A percentile compares a stretch with the other conserved stretches of the same genome.
Evolutionary conservation across 2,888 invertebrate species (phyloP).

Genomic region (Torymus auratus): DNA sequence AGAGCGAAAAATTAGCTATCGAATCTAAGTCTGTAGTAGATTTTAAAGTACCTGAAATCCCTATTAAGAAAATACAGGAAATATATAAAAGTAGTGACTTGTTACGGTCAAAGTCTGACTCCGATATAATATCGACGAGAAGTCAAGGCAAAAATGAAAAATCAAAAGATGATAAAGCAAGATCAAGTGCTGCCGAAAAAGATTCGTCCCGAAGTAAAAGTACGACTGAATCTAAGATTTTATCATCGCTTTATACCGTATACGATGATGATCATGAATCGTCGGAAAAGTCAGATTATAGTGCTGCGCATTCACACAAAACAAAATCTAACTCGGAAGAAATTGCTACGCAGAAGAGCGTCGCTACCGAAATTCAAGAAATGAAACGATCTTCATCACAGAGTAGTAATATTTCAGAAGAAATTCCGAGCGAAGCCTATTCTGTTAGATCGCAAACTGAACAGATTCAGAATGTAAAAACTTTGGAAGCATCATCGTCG

Average conservation of each 20-base stretch:
- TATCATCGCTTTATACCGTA: constrained; percentile 29
- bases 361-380: constrained; percentile 54
- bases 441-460: constrained; percentile 55
- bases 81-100: constrained; percentile 72
- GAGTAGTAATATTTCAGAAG: constrained; percentile 62
- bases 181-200: constrained; percentile 22
- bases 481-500: constrained; percentile 21
- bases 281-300: constrained; percentile 49
- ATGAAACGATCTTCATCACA: constrained; percentile 58
- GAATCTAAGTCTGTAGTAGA: constrained; percentile 72
- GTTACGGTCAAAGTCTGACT: constrained; percentile 72
- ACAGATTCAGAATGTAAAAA: constrained; percentile 31
- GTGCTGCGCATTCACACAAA: constrained; percentile 46
- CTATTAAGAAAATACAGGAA: constrained; percentile 73
- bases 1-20: constrained; percentile 71
- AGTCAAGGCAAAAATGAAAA: constrained; percentile 50
- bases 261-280: constrained; percentile 50
- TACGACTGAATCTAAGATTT: constrained; percentile 18
- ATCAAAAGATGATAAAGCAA: constrained; percentile 43
- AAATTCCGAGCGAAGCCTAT: constrained; percentile 61
- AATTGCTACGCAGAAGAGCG: constrained; percentile 57
- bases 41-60: constrained; percentile 74
- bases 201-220: constrained; percentile 24
- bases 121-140: constrained; percentile 66
- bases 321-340: constrained; percentile 60